These are phyloP conservation scores for Myrmecobius fasciatus DNA, from an alignment of 2,113 vertebrate species.

Conservation along the genomic window DNA sequence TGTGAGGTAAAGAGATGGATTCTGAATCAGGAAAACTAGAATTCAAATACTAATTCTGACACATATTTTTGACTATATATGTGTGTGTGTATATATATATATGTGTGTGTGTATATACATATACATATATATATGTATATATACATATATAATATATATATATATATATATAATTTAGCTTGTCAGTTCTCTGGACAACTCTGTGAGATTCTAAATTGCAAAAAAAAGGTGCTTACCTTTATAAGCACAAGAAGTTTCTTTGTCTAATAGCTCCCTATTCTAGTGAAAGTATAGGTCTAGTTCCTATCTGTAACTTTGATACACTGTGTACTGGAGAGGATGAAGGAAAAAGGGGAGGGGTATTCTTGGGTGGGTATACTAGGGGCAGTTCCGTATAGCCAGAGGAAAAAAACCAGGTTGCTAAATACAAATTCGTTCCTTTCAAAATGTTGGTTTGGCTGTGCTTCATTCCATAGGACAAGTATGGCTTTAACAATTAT, in stretches of 20 bases:
- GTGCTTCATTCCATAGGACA: not conserved
- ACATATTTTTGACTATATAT: not conserved
- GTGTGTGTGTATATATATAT: no score
- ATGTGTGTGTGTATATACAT: no score
- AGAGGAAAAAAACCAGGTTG: not conserved
- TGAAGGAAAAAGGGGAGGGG: not conserved
- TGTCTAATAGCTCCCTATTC: not conserved
- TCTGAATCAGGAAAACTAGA: not conserved
- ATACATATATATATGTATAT: no score
- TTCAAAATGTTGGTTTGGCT: not conserved
- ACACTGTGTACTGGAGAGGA: not conserved
- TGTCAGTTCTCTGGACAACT: not conserved
- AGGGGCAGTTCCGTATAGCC: not conserved
- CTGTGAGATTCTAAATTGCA: not conserved
- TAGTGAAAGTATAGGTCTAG: not conserved
- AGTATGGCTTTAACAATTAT: not conserved
- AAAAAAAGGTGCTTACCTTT: not conserved
- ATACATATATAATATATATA: no score
- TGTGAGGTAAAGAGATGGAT: not conserved
- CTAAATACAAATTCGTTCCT: not conserved
- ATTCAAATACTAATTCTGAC: not conserved
- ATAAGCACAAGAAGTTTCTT: not conserved
- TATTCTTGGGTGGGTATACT: not conserved
- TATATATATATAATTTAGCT: not conserved
- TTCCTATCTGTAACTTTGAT: not conserved